These are phyloP conservation scores for Apamea monoglypha DNA, from an alignment of 2,888 invertebrate genomes.

Conservation along the genomic window DNA sequence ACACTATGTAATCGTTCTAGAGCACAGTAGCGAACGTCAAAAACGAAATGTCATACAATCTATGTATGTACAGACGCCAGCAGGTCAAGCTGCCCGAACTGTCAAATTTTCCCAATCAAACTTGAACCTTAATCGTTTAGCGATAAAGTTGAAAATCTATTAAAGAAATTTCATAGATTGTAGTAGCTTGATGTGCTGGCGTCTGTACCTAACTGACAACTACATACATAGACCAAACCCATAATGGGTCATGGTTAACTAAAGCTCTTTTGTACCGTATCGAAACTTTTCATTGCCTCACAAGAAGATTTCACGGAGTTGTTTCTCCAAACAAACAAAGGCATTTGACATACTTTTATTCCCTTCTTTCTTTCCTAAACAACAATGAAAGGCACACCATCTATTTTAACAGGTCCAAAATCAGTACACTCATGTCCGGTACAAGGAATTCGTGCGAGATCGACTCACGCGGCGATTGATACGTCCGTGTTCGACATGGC, in stretches of 20 bases:
- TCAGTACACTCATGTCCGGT: conserved; percentile 74
- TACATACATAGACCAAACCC: not conserved
- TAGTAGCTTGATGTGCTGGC: no score
- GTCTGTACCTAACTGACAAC: not conserved
- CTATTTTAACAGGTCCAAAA: conserved; percentile 66
- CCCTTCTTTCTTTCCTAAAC: not conserved
- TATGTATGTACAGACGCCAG: no score
- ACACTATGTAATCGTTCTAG: not conserved
- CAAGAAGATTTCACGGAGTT: not conserved
- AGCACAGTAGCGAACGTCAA: not conserved
- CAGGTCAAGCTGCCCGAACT: no score
- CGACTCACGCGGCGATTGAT: conserved; percentile 82
- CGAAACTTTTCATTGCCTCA: not conserved
- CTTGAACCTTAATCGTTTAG: no score
- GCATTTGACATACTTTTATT: not conserved
- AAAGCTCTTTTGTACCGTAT: not conserved
- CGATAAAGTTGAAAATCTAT: no score
- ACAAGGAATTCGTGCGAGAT: conserved; percentile 79
- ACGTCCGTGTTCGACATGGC: conserved; percentile 78
- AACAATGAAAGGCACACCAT: not conserved
- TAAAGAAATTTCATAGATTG: no score
- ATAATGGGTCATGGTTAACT: not conserved
- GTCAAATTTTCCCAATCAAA: no score
- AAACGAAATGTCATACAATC: not conserved
- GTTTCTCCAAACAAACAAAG: not conserved